Evolutionary conservation across 2,888 invertebrate species (phyloP).

Genomic region (Tupiocoris notatus): DNA sequence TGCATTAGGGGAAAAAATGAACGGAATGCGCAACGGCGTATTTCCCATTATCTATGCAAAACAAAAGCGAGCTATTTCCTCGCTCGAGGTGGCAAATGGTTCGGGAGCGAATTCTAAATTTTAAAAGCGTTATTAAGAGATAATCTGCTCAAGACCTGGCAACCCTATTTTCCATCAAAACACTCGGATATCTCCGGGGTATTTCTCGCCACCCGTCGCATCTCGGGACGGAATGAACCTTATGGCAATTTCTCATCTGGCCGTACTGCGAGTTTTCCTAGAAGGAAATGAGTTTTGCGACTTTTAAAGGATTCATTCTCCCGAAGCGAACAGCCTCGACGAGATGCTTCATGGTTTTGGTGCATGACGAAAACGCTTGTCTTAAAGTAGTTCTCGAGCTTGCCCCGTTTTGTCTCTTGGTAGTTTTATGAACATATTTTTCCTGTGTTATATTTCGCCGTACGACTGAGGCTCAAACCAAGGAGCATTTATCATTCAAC

Average conservation of each 20-base stretch:
- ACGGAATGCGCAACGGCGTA: background rate
- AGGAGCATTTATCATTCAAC: no score
- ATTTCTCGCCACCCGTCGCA: background rate
- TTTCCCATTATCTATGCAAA: constrained; percentile 32
- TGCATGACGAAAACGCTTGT: no score
- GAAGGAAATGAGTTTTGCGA: background rate
- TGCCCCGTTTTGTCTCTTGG: no score
- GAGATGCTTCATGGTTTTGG: no score
- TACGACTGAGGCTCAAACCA: no score
- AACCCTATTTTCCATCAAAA: background rate
- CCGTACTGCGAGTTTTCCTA: background rate
- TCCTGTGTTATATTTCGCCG: no score
- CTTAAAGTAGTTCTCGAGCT: no score
- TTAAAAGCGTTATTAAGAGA: background rate
- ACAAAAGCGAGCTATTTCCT: constrained; percentile 26
- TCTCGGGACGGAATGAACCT: background rate
- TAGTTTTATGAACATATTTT: no score
- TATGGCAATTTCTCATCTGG: background rate
- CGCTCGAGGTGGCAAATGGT: background rate
- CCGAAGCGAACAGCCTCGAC: no score
- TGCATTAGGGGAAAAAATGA: no score
- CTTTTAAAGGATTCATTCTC: background rate
- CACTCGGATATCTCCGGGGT: background rate
- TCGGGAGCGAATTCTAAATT: background rate
- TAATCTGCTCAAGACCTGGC: background rate